Evolutionary conservation across 1,140 invertebrate species (phyloP).

Genomic region (Sycobia sp.): DNA sequence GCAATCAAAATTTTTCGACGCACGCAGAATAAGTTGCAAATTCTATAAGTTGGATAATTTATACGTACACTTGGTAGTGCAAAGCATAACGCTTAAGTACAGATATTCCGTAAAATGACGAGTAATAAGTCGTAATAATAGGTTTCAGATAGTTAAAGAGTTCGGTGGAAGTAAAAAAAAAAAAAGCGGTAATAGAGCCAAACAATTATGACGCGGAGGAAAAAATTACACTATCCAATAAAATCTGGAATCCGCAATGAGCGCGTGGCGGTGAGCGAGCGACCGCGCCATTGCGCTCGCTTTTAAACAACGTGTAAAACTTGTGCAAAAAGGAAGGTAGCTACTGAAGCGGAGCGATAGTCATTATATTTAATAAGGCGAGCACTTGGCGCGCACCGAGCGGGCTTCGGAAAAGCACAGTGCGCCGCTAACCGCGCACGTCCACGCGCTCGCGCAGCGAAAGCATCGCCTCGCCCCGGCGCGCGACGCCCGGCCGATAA

Average conservation of each 20-base stretch:
- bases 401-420: constrained; percentile 27
- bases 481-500: constrained; percentile 23
- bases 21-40: too few species aligned
- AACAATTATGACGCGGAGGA: constrained; percentile 5
- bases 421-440: neutral
- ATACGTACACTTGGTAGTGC: too few species aligned
- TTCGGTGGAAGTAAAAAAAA: too few species aligned
- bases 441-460: neutral
- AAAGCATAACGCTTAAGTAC: too few species aligned
- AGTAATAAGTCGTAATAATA: too few species aligned
- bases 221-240: constrained; percentile 21
- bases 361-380: constrained; percentile 31
- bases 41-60: too few species aligned
- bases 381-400: neutral
- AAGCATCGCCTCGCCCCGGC: constrained; percentile 19
- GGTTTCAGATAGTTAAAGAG: constrained; percentile 2
- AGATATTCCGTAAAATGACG: too few species aligned
- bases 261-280: too few species aligned
- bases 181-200: constrained; percentile 7
- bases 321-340: neutral
- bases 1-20: too few species aligned
- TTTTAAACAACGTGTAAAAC: constrained; percentile 26
- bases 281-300: too few species aligned
- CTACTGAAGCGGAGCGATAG: constrained; percentile 23
- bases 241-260: constrained; percentile 28